Base-by-base conservation (phyloP, 1,140 invertebrate genomes). In the Euwallacea similis region DNA sequence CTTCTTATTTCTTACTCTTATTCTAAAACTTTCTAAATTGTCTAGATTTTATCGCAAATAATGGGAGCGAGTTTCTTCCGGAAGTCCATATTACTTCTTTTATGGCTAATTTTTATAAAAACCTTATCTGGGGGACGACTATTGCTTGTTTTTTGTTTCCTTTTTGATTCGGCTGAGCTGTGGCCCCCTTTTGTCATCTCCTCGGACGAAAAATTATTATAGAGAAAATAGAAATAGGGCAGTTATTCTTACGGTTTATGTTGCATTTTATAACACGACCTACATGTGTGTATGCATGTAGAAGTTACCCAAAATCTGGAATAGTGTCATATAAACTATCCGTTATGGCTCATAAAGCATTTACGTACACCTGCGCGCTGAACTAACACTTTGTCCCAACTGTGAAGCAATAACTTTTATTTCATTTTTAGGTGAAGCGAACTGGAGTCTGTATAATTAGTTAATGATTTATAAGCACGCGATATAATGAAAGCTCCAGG, bases 11-110 rank as follows among this genome's bases (percentile, higher is more conserved):
- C 15, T 42, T 54, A 67, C 66, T 67, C 59, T 59, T 67, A 67
- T 69, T 62, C 66, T 62, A 54, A 69, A 69, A 69, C 58, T 69
- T 69, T 69, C 58, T 53, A 69, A 69, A 69, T 62, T 62, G 66
- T 9, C 58, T 11, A 61, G 66, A 69, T 69, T 61, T 69, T 62
- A 62, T 69, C 66, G 15, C 66, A 42, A 69, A 69, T 69, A 69
- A 69, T 69, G 59, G 41, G 54, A 69, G 58, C 9, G 66, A 67
- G 47, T 69, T 62, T 62, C 61, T 16, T 44, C 41, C 33, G 10
- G 47, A 69, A 69, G n/a, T 13, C 42, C 66, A 60, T 67, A 67
- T 62, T 61, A 13, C 21, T 54, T 69, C 43, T 16, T 69, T 69
- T 59, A 54, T 69, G 44, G 16, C n/a, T 62, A 60, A 60, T 69